Conservation (phyloP, 2,888 invertebrate genomes). For the Branchipolynoe longqiensis region DNA sequence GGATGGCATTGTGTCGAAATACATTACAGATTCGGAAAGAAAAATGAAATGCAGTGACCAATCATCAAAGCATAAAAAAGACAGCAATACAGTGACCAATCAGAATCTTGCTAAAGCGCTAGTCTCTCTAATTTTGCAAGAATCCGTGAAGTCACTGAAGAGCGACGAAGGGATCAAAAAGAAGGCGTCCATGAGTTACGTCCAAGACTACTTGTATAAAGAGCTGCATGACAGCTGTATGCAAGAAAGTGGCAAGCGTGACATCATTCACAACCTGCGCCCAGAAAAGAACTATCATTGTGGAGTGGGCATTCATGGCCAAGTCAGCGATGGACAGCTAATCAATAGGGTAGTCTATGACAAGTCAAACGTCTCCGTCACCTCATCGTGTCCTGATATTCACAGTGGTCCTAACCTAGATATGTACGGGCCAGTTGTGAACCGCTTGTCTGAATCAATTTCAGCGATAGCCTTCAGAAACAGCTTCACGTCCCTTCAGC, state of each 20-base stretch:
- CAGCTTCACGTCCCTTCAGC: conserved; percentile 1
- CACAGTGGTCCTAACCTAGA: too few species aligned
- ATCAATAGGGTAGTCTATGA: not conserved
- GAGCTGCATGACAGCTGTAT: not conserved
- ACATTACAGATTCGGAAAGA: not conserved
- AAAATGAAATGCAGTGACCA: too few species aligned
- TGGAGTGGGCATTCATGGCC: not conserved
- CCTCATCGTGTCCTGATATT: conserved; percentile 36
- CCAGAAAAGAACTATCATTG: too few species aligned
- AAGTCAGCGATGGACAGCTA: conserved; percentile 19
- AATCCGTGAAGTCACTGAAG: not conserved
- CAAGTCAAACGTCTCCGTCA: too few species aligned
- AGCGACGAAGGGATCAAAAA: too few species aligned
- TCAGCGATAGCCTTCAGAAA: conserved; percentile 19
- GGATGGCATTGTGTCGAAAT: not conserved
- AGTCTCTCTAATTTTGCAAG: not conserved
- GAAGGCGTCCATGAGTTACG: not conserved
- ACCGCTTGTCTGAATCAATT: not conserved
- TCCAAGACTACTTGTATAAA: not conserved
- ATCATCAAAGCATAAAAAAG: not conserved
- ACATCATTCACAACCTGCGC: not conserved
- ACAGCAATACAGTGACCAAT: not conserved
- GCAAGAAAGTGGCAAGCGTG: not conserved
- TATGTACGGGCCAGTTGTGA: conserved; percentile 14
- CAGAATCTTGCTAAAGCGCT: not conserved